phyloP scores from a whole-genome alignment of 1,140 invertebrate genomes.

The Trichomalopsis sarcophagae region DNA sequence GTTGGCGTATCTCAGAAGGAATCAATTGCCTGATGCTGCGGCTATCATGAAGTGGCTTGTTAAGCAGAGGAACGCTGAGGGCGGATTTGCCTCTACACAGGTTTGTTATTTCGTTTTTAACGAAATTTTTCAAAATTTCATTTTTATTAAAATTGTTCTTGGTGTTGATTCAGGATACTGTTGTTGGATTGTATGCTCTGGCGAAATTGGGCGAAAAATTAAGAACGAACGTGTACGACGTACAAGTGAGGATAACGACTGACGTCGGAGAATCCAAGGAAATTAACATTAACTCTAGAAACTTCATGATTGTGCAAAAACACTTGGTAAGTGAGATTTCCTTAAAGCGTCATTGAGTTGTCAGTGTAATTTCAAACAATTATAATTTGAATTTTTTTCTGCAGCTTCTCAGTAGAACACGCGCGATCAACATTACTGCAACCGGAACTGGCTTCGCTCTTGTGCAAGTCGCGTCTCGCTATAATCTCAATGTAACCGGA shows the following conservation, averaged over 20 bases:
- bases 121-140: neutral
- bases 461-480: constrained; percentile 88
- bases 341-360: neutral
- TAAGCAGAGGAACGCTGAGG: constrained; percentile 85
- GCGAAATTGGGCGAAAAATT: constrained; percentile 81
- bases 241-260: constrained; percentile 77
- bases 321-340: constrained; percentile 74
- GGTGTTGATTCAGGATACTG: constrained; percentile 78
- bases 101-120: constrained; percentile 59
- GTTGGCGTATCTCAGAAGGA: constrained; percentile 80
- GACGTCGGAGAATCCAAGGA: constrained; percentile 78
- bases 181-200: constrained; percentile 83
- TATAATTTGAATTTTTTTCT: neutral
- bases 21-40: constrained; percentile 81
- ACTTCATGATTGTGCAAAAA: constrained; percentile 86
- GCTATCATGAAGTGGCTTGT: constrained; percentile 91
- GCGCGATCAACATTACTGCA: constrained; percentile 80
- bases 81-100: constrained; percentile 89
- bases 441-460: constrained; percentile 89
- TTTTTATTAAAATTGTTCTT: neutral
- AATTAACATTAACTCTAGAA: constrained; percentile 81
- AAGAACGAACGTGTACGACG: constrained; percentile 75
- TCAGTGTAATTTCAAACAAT: neutral
- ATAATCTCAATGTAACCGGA: constrained; percentile 92
- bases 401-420: constrained; percentile 66